Evolutionary conservation across 2,797 vertebrate genomes (phyloP).

Genomic region (Acomys russatus): DNA sequence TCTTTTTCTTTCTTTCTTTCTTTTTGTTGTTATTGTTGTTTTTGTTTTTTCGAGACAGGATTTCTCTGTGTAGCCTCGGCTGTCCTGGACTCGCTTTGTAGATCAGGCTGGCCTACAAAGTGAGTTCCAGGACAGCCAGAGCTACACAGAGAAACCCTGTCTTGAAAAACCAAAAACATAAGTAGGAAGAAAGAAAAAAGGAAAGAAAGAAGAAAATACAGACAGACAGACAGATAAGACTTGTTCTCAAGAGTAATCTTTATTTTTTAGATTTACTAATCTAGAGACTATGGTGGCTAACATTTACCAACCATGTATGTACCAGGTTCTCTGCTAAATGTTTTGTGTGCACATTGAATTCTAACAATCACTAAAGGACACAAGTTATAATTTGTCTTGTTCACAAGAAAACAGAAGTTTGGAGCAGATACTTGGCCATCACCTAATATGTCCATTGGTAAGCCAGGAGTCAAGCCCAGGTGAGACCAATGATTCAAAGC

Average conservation of each 20-base stretch:
- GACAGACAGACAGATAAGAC: not conserved
- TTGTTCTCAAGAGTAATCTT: not conserved
- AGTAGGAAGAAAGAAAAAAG: not conserved
- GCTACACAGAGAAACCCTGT: not conserved
- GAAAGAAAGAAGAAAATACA: not conserved
- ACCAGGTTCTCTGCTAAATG: constrained; percentile 27
- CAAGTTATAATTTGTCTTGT: constrained; percentile 54
- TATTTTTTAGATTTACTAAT: constrained; percentile 57
- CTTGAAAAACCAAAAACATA: not conserved
- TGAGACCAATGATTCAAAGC: constrained; percentile 64
- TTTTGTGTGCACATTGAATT: constrained; percentile 60
- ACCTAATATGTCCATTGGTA: constrained; percentile 41
- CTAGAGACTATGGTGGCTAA: constrained; percentile 44
- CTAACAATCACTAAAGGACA: constrained; percentile 33
- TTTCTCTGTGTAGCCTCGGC: no score
- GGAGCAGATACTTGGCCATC: constrained; percentile 50
- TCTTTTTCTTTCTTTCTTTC: no score
- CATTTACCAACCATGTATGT: constrained; percentile 41
- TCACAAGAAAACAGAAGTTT: constrained; percentile 59
- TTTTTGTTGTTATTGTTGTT: no score
- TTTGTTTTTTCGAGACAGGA: no score
- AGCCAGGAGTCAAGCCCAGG: constrained; percentile 65
- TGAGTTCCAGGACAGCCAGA: not conserved
- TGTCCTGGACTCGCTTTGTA: no score
- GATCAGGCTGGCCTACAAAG: not conserved